A percentile compares a stretch with the other conserved stretches of the same genome.
These are phyloP conservation scores for Pachypeltis micranthus DNA, from an alignment of 1,140 invertebrate genomes.

Conservation along the genomic window DNA sequence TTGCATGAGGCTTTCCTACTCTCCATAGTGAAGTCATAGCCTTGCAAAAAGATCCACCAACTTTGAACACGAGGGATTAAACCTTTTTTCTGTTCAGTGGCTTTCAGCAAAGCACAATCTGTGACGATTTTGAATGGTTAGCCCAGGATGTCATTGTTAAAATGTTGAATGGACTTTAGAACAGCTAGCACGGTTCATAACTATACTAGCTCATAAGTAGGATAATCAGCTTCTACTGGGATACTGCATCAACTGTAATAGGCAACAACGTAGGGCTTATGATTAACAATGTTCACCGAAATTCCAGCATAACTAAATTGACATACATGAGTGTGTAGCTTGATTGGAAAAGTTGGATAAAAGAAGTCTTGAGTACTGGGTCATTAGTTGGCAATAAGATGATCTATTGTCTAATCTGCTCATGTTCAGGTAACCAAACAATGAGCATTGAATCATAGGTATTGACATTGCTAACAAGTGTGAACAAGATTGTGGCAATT, in stretches of 20 bases:
- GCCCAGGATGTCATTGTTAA: not conserved
- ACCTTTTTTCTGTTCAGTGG: not conserved
- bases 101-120: not conserved
- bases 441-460: not conserved
- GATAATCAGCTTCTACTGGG: not conserved
- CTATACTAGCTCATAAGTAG: not conserved
- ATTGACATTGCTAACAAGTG: not conserved
- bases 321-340: slow-evolving; percentile 29
- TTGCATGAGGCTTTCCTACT: not conserved
- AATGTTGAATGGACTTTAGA: not conserved
- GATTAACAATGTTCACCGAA: slow-evolving; percentile 14
- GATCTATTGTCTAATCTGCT: not conserved
- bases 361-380: slow-evolving; percentile 33
- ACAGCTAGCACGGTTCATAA: not conserved
- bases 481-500: slow-evolving; percentile 25
- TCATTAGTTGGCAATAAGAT: slow-evolving; percentile 15
- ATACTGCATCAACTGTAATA: not conserved
- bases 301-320: slow-evolving; percentile 22
- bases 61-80: not conserved
- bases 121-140: not conserved
- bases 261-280: slow-evolving; percentile 25
- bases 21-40: not conserved
- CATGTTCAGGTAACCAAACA: slow-evolving; percentile 3
- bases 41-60: not conserved
- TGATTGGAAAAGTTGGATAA: slow-evolving; percentile 27